Base-by-base conservation (phyloP, 2,888 invertebrate genomes). In the Venusia cambrica region DNA sequence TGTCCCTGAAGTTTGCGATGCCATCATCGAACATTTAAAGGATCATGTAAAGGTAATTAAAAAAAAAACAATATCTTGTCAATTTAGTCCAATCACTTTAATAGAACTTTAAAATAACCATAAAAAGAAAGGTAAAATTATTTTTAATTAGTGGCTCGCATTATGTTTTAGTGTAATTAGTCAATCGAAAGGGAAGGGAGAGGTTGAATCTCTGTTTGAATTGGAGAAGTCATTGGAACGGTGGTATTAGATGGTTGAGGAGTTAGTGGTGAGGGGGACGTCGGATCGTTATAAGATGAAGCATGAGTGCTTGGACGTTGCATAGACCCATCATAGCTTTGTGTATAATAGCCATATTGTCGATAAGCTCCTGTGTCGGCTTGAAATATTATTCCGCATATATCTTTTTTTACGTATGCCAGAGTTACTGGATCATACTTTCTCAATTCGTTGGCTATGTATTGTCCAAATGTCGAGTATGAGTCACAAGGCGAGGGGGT, bases 321-420 rank as follows among this genome's bases (percentile, higher is more conserved):
- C n/a, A n/a, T n/a, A n/a, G n/a, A n/a, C n/a, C n/a, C n/a, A n/a
- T n/a, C n/a, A n/a, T n/a, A n/a, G n/a, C n/a, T n/a, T n/a, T n/a
- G n/a, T n/a, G n/a, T n/a, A n/a, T 50, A 49, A 49, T 52, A 52
- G 39, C 48, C 46, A 52, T 45, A 50, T 38, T 50, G 38, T 19
- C 22, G 28, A 24, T 47, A 48, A 31, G 33, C 34, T 14, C 46
- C 45, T 41, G 43, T 48, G 48, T 49, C 50, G 38, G 49, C 47
- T 52, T 54, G 11, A 52, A 52, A 52, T 31, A 51, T 53, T 10
- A 53, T 9, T 47, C 30, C 28, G 17, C 12, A 48, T 47, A 46
- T 53, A 19, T 32, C 51, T 38, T 51, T 15, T 52, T 52, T 54
- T 3, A 54, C 51, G 37, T 49, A 5, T 28, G 9, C 30, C 35